Evolutionary conservation across 2,797 vertebrate genomes (phyloP), one percentile per base, ranked within the genome.

Genomic region (Acanthurus leucopareius): DNA sequence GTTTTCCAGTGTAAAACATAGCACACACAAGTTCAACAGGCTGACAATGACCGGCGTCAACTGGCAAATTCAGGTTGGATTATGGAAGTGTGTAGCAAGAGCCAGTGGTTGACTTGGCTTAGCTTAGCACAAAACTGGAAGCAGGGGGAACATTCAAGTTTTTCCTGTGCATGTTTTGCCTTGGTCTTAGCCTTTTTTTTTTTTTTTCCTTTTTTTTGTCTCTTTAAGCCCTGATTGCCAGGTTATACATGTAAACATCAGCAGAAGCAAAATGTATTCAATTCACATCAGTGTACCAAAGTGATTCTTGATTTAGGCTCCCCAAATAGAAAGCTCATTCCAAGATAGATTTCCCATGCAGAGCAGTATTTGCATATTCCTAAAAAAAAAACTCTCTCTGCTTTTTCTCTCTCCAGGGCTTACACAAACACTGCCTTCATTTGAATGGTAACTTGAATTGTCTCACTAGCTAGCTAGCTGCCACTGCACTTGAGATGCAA

Each of bases 251-350:
- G 77, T 85, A 79, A 80, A 79, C 76, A 76, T 82, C 54, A 7
- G 53, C 80, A 54, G 44, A 51, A 73, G 64, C 58, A 38, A 73
- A 92, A 83, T 64, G 47, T 72, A 84, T 82, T 89, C 71, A 80
- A 56, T 78, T 80, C 72, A 73, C 78, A 86, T 85, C 68, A 83
- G 85, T 83, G 69, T 70, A 54, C 87, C 92, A 91, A 94, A 92
- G 91, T 90, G 92, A 93, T 94, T 97, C 93, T 96, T 94, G 94
- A 95, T 96, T 94, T 96, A 96, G 96, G 93, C 94, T 96, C 86
- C 91, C 90, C 93, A 96, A 97, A 97, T 96, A 94, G 95, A 97
- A 95, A 95, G 91, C 95, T 97, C 95, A 94, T 95, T 97, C 95
- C 93, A 94, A 92, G 91, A 92, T 94, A 95, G 93, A 96, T 96